Conservation (phyloP, 2,797 vertebrate genomes). For the Takifugu rubripes region DNA sequence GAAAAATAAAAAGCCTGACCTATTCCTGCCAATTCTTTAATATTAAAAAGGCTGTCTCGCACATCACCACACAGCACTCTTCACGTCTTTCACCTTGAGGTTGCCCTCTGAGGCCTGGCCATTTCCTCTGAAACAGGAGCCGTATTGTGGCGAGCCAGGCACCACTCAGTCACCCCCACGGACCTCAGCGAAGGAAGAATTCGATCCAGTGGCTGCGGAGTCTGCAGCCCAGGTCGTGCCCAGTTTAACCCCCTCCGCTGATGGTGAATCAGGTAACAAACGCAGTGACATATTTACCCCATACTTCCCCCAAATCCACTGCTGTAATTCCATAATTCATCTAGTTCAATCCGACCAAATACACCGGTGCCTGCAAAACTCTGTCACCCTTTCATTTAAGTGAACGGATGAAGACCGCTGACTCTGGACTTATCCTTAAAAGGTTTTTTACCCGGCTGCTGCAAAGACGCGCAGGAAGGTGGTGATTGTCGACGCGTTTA, state of each 20-base stretch:
- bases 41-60: not conserved
- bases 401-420: conserved; percentile 46
- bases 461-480: conserved; percentile 46
- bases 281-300: too few species aligned
- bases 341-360: too few species aligned
- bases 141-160: conserved; percentile 54
- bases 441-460: conserved; percentile 40
- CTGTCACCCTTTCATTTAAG: conserved; percentile 39
- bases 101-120: conserved; percentile 44
- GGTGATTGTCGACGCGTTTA: conserved; percentile 65
- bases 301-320: not conserved
- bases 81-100: conserved; percentile 58
- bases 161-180: conserved; percentile 40
- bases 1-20: too few species aligned
- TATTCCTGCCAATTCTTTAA: too few species aligned
- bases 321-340: conserved; percentile 15
- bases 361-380: not conserved
- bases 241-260: too few species aligned
- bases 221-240: conserved; percentile 27
- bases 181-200: conserved; percentile 62
- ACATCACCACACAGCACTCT: conserved; percentile 15
- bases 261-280: too few species aligned
- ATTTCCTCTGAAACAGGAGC: conserved; percentile 67
- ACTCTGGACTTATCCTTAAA: conserved; percentile 44
- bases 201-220: conserved; percentile 58